Evolutionary conservation across 2,888 invertebrate species (phyloP), one percentile per base, ranked within the genome.

Genomic region (Troides oblongomaculatus): DNA sequence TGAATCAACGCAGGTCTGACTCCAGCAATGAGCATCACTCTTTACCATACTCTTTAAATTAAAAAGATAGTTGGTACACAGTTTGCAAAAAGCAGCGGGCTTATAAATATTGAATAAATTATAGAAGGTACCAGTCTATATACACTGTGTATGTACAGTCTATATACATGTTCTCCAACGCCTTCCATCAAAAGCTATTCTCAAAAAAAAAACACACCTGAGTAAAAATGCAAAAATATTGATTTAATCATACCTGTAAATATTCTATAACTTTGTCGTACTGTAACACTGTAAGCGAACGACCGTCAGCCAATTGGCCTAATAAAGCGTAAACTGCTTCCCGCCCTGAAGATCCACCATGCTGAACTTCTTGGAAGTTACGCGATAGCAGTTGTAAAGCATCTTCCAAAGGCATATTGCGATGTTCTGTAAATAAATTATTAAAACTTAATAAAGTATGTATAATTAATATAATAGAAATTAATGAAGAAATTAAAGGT

Each of bases 381-480:
- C 95, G 94, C 12, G 95, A 94, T 46, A 99, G 93, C 73, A 98
- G 92, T 74, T 94, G 94, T 71, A 98, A 90, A 0, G 98, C 97
- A 87, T 98, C 98, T 69, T 99, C 98, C 57, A 98, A 84, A 0
- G 98, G 98, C 97, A 99, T 99, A 89, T 99, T 98, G 77, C 99
- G 95, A 88, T 99, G 99, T 83, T 98, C 99, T 95, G 93, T 18
- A 53, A 6, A 53, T 4, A n/a, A n/a, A 12, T 53, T 18, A n/a
- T 6, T 53, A 53, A 53, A 53, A 53, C n/a, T 7, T 18, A 53
- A 53, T n/a, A 18, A n/a, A 7, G 18, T n/a, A 5, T 50, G 17
- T 14, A 50, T 14, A 18, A 18, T 50, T 39, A 39, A 43, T 43
- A 43, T 12, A 43, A 43, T 12, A 12, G 8, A 10, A 43, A 43